Percentiles rank a stretch among this genome's conserved stretches.
Evolutionary conservation across 2,113 vertebrate genomes (phyloP).

Genomic region (Tragelaphus buxtoni): DNA sequence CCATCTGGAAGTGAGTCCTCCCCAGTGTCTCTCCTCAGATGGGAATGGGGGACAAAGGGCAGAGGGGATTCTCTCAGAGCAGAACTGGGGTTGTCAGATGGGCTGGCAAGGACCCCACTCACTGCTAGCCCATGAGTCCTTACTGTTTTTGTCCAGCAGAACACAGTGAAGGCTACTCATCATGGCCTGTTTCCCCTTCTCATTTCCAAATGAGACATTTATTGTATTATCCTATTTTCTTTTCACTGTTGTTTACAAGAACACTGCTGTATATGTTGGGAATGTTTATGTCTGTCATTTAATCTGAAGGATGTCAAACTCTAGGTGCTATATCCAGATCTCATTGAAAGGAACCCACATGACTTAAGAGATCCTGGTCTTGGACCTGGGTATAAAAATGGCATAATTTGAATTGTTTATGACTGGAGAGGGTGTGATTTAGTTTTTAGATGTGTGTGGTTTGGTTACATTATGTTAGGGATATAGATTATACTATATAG

Average conservation of each 20-base stretch:
- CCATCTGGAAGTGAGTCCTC: neutral
- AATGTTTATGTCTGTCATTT: neutral
- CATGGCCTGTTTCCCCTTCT: neutral
- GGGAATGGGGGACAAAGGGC: neutral
- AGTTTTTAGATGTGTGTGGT: neutral
- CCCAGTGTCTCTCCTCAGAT: neutral
- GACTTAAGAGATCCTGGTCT: neutral
- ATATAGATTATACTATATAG: neutral
- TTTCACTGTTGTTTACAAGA: neutral
- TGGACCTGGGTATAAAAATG: neutral
- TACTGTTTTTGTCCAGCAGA: neutral
- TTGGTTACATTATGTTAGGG: neutral
- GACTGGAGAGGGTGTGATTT: neutral
- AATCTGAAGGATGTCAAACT: neutral
- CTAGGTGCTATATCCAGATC: neutral
- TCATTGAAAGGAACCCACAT: neutral
- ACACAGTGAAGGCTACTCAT: neutral
- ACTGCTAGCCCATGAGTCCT: rapidly evolving
- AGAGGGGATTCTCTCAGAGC: no score
- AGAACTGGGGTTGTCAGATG: neutral
- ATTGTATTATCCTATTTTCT: neutral
- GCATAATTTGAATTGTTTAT: neutral
- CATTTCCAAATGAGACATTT: neutral
- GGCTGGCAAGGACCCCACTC: neutral
- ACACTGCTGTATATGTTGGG: neutral